A percentile compares a stretch with the other conserved stretches of the same genome.
phyloP scores from a whole-genome alignment of 2,888 invertebrate species.

The Sarcophaga variegata region DNA sequence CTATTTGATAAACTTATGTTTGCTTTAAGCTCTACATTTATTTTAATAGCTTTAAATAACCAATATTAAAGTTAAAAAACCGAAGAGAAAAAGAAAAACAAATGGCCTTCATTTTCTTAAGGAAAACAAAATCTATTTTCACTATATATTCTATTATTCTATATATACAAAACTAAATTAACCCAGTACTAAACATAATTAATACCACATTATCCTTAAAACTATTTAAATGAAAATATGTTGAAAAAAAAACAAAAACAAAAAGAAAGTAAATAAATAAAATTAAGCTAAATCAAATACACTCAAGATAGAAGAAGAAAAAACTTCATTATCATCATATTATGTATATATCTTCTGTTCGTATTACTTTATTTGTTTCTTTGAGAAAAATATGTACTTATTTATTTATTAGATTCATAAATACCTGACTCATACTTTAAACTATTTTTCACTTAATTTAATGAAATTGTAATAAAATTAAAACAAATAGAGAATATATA shows the following conservation, averaged over 20 bases:
- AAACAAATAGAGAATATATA: slow-evolving; percentile 24
- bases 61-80: slow-evolving; percentile 6
- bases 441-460: slow-evolving; percentile 18
- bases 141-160: neutral
- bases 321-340: neutral
- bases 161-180: slow-evolving; percentile 15
- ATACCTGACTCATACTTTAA: neutral
- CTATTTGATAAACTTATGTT: slow-evolving; percentile 1
- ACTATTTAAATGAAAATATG: slow-evolving; percentile 13
- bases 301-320: neutral
- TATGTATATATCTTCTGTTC: too few relatives aligned
- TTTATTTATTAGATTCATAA: neutral
- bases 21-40: slow-evolving; percentile 35
- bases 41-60: slow-evolving; percentile 42
- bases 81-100: neutral
- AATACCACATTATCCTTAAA: slow-evolving; percentile 7
- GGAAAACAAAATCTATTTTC: slow-evolving; percentile 34
- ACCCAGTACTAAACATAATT: slow-evolving; percentile 3
- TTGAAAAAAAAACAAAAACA: slow-evolving; percentile 27
- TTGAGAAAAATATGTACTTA: neutral
- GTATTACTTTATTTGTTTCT: neutral
- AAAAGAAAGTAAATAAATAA: neutral
- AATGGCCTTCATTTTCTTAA: slow-evolving; percentile 60
- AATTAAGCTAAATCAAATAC: slow-evolving; percentile 15
- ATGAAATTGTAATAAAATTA: slow-evolving; percentile 23